Evolutionary conservation across 2,888 invertebrate species (phyloP).

Genomic region (Salpingus planirostris): DNA sequence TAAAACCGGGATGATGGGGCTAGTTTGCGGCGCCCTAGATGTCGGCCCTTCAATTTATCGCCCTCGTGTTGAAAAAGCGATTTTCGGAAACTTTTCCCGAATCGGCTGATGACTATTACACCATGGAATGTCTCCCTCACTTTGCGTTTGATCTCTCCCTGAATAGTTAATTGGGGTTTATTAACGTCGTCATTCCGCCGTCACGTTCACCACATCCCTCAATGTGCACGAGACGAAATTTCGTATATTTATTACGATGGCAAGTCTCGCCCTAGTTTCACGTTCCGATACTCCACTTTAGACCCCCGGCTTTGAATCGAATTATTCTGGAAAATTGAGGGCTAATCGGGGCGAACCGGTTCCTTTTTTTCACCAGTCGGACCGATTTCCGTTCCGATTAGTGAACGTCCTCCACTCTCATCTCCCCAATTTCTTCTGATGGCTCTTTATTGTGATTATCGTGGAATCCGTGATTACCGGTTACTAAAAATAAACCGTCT

Average conservation of each 20-base stretch:
- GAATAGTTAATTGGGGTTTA: conserved; percentile 8
- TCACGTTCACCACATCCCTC: background rate
- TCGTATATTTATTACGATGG: background rate
- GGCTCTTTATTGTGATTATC: no score
- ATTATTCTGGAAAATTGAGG: no score
- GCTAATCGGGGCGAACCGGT: no score
- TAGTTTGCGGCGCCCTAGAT: background rate
- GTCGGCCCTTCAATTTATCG: background rate
- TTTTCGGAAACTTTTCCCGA: background rate
- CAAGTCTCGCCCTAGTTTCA: no score
- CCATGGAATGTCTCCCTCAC: conserved; percentile 1
- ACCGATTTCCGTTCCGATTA: no score
- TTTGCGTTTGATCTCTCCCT: conserved; percentile 6
- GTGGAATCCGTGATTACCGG: no score
- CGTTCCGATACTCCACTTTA: no score
- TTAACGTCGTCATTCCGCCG: conserved; percentile 2
- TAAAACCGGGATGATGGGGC: background rate
- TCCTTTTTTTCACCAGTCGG: no score
- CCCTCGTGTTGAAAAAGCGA: background rate
- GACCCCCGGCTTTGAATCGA: no score
- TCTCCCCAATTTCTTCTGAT: background rate
- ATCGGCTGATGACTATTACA: no score
- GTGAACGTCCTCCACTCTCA: no score
- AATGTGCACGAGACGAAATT: background rate
- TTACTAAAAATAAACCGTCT: no score